These are phyloP conservation scores for Lissonota sp. DNA, from an alignment of 2,888 invertebrate species.

Conservation along the genomic window DNA sequence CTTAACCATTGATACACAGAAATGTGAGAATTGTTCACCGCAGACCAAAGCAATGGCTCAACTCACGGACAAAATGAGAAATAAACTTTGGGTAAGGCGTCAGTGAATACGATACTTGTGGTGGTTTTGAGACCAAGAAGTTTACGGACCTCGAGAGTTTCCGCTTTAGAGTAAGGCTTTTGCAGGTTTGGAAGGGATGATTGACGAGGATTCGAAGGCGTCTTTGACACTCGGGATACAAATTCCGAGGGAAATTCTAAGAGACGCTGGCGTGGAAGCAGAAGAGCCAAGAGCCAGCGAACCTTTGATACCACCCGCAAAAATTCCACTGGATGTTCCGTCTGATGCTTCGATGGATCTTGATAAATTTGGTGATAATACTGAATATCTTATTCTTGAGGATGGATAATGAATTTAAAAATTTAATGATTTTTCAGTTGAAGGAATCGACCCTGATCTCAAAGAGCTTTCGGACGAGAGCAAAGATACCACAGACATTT, in stretches of 20 bases:
- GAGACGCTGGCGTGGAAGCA: neutral
- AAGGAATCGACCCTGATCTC: neutral
- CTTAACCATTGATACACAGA: constrained; percentile 50
- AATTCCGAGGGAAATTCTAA: constrained; percentile 3
- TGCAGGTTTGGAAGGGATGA: constrained; percentile 39
- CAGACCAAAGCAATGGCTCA: constrained; percentile 57
- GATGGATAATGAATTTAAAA: neutral
- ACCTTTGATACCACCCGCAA: neutral
- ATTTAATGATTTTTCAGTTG: constrained; percentile 8
- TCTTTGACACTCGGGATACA: neutral
- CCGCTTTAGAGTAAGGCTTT: constrained; percentile 55
- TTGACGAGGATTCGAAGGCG: constrained; percentile 2
- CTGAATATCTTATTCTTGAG: neutral
- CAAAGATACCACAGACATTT: neutral
- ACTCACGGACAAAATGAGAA: constrained; percentile 61
- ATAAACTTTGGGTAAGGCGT: constrained; percentile 61
- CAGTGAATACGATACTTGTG: constrained; percentile 5
- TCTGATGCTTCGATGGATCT: neutral
- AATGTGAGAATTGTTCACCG: constrained; percentile 62
- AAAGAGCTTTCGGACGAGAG: neutral
- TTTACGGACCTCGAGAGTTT: constrained; percentile 32
- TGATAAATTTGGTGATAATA: constrained; percentile 2
- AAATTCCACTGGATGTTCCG: neutral
- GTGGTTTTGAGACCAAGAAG: neutral
- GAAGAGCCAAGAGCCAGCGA: neutral